Evolutionary conservation across 2,888 invertebrate genomes (phyloP).

Genomic region (Furcula furcula): DNA sequence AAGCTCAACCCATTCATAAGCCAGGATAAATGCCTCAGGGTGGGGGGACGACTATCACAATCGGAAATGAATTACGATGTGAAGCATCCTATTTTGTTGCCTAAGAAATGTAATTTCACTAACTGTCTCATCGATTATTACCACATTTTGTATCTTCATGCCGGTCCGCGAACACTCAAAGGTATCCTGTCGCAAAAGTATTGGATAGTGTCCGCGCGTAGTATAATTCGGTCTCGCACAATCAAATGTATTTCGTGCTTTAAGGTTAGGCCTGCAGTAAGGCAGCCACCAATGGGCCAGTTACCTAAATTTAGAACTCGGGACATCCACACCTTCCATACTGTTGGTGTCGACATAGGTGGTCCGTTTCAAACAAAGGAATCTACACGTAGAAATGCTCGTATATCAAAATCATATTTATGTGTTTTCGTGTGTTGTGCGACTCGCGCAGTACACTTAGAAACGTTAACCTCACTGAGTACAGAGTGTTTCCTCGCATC

Average conservation of each 20-base stretch:
- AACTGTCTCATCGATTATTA: background rate
- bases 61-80: conserved; percentile 4
- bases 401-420: conserved; percentile 17
- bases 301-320: conserved; percentile 4
- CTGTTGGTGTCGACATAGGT: conserved; percentile 8
- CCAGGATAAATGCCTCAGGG: conserved; percentile 7
- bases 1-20: conserved; percentile 9
- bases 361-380: conserved; percentile 7
- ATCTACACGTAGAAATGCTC: conserved; percentile 11
- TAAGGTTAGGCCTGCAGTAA: conserved; percentile 1
- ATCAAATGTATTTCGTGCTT: conserved; percentile 9
- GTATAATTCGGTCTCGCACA: conserved; percentile 5
- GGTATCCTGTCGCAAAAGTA: conserved; percentile 8
- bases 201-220: conserved; percentile 9
- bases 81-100: conserved; percentile 8
- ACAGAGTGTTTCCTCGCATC: conserved; percentile 11
- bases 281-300: conserved; percentile 9
- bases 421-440: too few relatives aligned
- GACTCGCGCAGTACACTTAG: conserved; percentile 23
- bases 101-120: conserved; percentile 7
- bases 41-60: conserved; percentile 10
- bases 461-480: conserved; percentile 6
- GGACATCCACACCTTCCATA: conserved; percentile 3
- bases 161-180: conserved; percentile 11
- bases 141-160: conserved; percentile 8